These are phyloP conservation scores for Phocides pigmalion DNA, from an alignment of 1,140 invertebrate species.

Conservation along the genomic window DNA sequence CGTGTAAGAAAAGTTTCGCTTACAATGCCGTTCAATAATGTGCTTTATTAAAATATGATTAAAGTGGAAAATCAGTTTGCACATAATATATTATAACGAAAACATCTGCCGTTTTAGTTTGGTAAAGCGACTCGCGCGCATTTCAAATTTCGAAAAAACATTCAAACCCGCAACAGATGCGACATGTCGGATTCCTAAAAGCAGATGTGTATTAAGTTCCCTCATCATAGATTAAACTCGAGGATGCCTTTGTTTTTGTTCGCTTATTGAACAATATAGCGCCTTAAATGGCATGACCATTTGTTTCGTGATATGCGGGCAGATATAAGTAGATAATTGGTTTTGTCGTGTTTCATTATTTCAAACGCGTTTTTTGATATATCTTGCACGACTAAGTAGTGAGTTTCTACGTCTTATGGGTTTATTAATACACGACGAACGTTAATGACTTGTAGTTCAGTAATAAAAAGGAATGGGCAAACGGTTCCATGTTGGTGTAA, in stretches of 20 bases:
- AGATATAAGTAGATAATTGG: conserved; percentile 61
- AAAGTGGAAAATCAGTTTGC: conserved; percentile 34
- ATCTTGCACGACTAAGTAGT: conserved; percentile 23
- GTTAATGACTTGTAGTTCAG: conserved; percentile 20
- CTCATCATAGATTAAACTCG: conserved; percentile 77
- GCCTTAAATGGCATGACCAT: conserved; percentile 64
- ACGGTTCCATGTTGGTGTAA: not conserved
- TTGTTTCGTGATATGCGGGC: conserved; percentile 67
- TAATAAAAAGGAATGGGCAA: conserved; percentile 22
- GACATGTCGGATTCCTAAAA: conserved; percentile 76
- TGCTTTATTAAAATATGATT: conserved; percentile 30
- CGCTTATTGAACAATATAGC: conserved; percentile 63
- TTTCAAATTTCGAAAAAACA: conserved; percentile 77
- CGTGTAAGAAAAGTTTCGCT: conserved; percentile 29
- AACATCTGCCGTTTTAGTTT: conserved; percentile 73
- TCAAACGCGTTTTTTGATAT: conserved; percentile 30
- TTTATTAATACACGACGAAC: conserved; percentile 11
- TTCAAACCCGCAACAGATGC: conserved; percentile 76
- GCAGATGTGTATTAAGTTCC: conserved; percentile 80
- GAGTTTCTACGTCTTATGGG: conserved; percentile 7
- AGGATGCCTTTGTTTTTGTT: conserved; percentile 71
- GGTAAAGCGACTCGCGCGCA: conserved; percentile 66
- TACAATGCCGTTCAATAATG: conserved; percentile 18
- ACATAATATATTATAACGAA: conserved; percentile 34
- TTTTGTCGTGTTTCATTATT: conserved; percentile 38